These are phyloP conservation scores for Sebastes melanostomus DNA, from an alignment of 2,797 vertebrate genomes.

Conservation along the genomic window DNA sequence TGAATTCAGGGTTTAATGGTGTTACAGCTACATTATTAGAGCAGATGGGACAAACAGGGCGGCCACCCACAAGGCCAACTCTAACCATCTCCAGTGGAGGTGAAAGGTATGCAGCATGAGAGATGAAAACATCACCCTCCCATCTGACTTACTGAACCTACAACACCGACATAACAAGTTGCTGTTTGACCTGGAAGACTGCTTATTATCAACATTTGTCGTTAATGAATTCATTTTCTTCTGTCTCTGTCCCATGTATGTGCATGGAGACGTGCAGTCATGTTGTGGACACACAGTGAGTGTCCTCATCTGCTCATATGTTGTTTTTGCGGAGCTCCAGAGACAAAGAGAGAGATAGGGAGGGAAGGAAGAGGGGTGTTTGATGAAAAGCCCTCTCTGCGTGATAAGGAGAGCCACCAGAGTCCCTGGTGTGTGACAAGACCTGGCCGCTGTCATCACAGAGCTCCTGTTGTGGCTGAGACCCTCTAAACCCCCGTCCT, in stretches of 20 bases:
- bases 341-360: slow-evolving; percentile 26
- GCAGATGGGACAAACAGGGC: slow-evolving; percentile 18
- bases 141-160: neutral
- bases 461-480: slow-evolving; percentile 74
- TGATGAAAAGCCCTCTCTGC: slow-evolving; percentile 52
- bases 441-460: slow-evolving; percentile 74
- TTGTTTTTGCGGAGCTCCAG: slow-evolving; percentile 22
- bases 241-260: neutral
- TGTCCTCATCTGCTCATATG: neutral
- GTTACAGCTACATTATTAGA: neutral
- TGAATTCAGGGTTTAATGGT: neutral
- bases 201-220: neutral
- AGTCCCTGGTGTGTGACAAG: slow-evolving; percentile 69
- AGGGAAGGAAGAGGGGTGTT: slow-evolving; percentile 31
- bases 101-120: slow-evolving; percentile 21
- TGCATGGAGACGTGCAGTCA: neutral
- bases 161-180: neutral
- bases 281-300: neutral
- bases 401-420: slow-evolving; percentile 70
- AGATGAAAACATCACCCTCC: neutral
- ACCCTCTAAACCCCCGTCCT: slow-evolving; percentile 28
- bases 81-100: neutral
- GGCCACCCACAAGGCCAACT: slow-evolving; percentile 81
- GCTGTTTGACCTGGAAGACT: neutral
- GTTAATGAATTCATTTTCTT: neutral